Conservation (phyloP, 2,888 invertebrate genomes). For the Tachystola acroxantha region DNA sequence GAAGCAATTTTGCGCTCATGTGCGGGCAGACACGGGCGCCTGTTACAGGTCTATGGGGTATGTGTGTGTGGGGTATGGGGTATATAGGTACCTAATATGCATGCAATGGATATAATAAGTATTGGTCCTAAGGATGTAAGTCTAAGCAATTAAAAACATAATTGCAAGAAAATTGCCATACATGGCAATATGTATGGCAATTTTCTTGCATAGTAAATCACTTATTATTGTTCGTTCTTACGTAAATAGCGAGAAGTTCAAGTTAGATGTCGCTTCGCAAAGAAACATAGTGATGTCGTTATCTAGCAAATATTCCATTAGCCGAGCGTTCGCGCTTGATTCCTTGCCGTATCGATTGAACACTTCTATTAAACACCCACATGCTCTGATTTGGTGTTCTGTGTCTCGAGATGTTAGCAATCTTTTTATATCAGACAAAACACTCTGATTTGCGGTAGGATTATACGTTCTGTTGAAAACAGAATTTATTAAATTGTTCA, state of each 20-base stretch:
- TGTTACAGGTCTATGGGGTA: no score
- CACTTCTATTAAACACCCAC: conserved; percentile 58
- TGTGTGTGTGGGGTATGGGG: no score
- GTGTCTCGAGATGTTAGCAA: conserved; percentile 59
- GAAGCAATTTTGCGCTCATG: no score
- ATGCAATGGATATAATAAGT: no score
- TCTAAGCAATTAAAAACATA: no score
- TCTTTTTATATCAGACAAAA: conserved; percentile 60
- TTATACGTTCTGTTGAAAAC: conserved; percentile 62
- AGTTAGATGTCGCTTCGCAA: conserved; percentile 64
- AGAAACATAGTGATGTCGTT: conserved; percentile 66
- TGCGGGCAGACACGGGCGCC: no score
- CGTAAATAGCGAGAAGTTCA: conserved; percentile 61
- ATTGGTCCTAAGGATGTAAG: no score
- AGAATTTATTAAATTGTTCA: conserved; percentile 55
- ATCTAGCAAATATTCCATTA: conserved; percentile 57
- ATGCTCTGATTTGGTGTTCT: conserved; percentile 57
- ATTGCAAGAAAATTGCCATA: no score
- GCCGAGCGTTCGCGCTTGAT: conserved; percentile 41
- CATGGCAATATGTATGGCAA: no score
- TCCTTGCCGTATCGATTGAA: conserved; percentile 45
- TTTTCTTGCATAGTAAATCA: no score
- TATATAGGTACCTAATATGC: no score
- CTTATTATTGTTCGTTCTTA: no score
- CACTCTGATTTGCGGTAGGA: conserved; percentile 57